These are phyloP conservation scores for Nesidiocoris tenuis DNA, from an alignment of 2,888 invertebrate species.

Conservation along the genomic window DNA sequence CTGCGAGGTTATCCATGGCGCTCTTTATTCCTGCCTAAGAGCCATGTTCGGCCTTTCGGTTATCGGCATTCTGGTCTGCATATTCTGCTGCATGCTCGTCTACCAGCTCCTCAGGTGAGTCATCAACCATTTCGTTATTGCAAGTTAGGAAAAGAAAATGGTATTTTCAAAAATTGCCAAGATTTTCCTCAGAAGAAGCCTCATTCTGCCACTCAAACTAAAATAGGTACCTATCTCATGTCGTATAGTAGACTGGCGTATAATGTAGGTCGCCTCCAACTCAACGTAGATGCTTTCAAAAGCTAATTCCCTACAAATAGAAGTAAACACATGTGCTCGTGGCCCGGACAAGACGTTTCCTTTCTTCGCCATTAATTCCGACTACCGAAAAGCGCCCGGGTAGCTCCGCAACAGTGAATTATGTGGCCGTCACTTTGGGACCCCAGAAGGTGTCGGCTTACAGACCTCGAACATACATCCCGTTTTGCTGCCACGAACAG, in stretches of 20 bases:
- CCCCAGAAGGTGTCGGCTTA: constrained; percentile 2
- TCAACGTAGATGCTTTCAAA: too few species aligned
- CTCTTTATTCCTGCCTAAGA: constrained; percentile 80
- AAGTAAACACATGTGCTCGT: too few species aligned
- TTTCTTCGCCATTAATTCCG: background rate
- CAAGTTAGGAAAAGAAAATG: too few species aligned
- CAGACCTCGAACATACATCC: background rate
- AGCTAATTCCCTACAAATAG: too few species aligned
- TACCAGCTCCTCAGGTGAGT: constrained; percentile 77
- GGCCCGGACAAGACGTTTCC: too few species aligned
- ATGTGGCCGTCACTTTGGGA: background rate
- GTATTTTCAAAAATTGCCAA: too few species aligned
- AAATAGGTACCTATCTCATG: too few species aligned
- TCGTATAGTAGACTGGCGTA: too few species aligned
- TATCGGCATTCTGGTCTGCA: constrained; percentile 84
- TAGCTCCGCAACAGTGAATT: background rate
- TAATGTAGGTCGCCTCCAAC: too few species aligned
- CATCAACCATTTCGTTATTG: too few species aligned
- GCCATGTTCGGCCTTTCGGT: constrained; percentile 90
- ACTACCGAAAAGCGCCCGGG: background rate
- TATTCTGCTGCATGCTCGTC: constrained; percentile 88
- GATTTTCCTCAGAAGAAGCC: too few species aligned
- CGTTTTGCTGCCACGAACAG: background rate
- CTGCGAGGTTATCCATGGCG: constrained; percentile 88
- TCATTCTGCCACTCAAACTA: too few species aligned